phyloP scores from a whole-genome alignment of 2,113 vertebrate species.

The Glaucidium brasilianum region DNA sequence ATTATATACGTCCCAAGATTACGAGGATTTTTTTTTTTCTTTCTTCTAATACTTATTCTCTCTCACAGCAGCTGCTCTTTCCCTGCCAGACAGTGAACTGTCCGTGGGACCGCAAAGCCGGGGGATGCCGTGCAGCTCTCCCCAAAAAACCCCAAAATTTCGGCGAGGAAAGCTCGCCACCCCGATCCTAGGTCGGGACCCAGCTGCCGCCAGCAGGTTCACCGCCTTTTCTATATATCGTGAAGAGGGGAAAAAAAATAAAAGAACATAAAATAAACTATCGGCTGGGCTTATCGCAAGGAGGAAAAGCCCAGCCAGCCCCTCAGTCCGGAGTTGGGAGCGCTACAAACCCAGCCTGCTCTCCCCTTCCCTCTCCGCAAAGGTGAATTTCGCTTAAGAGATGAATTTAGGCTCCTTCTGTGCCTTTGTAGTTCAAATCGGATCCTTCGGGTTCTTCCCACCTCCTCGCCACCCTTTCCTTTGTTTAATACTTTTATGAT shows the following conservation, averaged over 20 bases:
- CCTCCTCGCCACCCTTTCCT: not conserved
- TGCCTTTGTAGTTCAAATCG: not conserved
- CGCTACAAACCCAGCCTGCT: not conserved
- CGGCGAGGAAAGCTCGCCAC: not conserved
- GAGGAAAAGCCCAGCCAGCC: not conserved
- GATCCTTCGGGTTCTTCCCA: not conserved
- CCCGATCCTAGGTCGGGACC: not conserved
- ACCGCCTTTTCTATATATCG: not conserved
- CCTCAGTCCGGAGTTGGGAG: not conserved
- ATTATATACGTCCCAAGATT: constrained; percentile 55
- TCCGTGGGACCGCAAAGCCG: not conserved
- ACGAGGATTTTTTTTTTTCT: not conserved
- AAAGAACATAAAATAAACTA: not conserved
- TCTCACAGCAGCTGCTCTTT: constrained; percentile 11
- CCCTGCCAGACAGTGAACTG: not conserved
- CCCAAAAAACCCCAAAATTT: not conserved
- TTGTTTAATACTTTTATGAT: not conserved
- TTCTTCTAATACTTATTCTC: not conserved
- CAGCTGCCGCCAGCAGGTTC: not conserved
- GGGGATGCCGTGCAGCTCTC: not conserved
- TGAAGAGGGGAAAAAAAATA: not conserved
- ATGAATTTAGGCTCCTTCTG: not conserved
- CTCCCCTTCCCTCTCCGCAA: not conserved
- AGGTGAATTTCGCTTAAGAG: not conserved
- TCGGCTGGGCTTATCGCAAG: not conserved